Evolutionary conservation across 2,113 vertebrate genomes (phyloP), one percentile per base, ranked within the genome.

Genomic region (Daboia siamensis): DNA sequence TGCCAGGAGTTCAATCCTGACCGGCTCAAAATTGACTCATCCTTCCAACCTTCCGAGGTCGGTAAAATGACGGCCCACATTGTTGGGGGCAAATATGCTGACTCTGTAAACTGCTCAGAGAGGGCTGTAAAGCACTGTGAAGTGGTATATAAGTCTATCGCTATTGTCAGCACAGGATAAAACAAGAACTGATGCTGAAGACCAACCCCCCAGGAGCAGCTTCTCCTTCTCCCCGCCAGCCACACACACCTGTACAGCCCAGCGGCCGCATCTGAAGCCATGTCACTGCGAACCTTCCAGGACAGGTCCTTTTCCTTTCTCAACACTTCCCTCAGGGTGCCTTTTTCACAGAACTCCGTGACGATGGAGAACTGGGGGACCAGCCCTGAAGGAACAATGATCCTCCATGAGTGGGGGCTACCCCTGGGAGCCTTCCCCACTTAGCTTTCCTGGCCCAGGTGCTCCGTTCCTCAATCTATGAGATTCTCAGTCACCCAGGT

Each of bases 281-380:
- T 98, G 1, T 93, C n/a, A 5, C 97, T 95, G 86, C 98, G 98
- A 33, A 88, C 84, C 1, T 94, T 93, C 97, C 98, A 98, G 12
- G 95, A 29, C 23, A 99, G 97, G 1, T 93, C 89, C n/a, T 10
- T 91, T 0, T 97, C 69, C 5, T 93, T 94, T 69, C 95, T 97
- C 93, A 99, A 97, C 91, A 99, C 97, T 3, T 98, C 94, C 29
- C 98, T 94, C 91, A 99, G 97, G 0, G 96, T 98, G 61, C 99
- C 98, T 0, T 97, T 98, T 93, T 98, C 98, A 84, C 98, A 99
- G 95, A 98, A 98, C 94, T 99, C 99, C 97, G 97, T 99, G 93
- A 99, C 92, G 0, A 99, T 97, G 91, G 98, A 97, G 96, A 97
- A 99, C 24, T 97, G 95, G 48, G 98, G 97, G 0, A 92, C 96